These are phyloP conservation scores for Antennarius striatus DNA, from an alignment of 2,113 vertebrate species.

Conservation along the genomic window DNA sequence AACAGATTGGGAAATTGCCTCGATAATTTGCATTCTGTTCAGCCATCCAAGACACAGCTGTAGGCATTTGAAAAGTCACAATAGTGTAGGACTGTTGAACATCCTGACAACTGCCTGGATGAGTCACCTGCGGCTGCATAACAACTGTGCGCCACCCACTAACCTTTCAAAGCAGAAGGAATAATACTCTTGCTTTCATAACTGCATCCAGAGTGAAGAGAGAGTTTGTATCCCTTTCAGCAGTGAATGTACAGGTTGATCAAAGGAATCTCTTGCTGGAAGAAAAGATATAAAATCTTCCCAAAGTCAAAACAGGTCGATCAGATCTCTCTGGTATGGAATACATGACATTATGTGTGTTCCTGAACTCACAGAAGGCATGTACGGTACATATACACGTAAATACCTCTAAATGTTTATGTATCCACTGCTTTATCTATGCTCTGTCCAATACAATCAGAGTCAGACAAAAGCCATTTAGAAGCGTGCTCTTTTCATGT, in stretches of 20 bases:
- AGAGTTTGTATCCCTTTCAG: constrained; percentile 61
- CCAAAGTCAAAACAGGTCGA: constrained; percentile 32
- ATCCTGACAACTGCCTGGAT: constrained; percentile 36
- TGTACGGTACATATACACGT: constrained; percentile 12
- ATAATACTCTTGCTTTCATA: constrained; percentile 54
- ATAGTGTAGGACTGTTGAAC: constrained; percentile 29
- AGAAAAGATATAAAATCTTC: constrained; percentile 48
- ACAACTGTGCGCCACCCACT: constrained; percentile 37
- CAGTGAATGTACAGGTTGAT: constrained; percentile 45
- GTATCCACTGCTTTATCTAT: constrained; percentile 27
- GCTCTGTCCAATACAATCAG: constrained; percentile 29
- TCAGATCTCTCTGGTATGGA: constrained; percentile 14
- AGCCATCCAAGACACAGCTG: constrained; percentile 26
- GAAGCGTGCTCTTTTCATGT: no score
- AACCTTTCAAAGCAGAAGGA: constrained; percentile 29
- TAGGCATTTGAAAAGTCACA: constrained; percentile 34
- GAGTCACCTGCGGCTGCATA: constrained; percentile 46
- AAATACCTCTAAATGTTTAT: constrained; percentile 19
- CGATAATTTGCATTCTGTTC: constrained; percentile 35
- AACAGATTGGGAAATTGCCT: constrained; percentile 53
- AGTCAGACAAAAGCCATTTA: neutral
- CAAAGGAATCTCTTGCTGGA: constrained; percentile 47
- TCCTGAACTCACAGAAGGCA: constrained; percentile 2
- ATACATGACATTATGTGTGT: constrained; percentile 4
- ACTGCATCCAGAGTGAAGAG: constrained; percentile 51